Percentiles rank a stretch among this genome's conserved stretches.
These are phyloP conservation scores for Plecotus auritus DNA, from an alignment of 2,113 vertebrate species.

Conservation along the genomic window DNA sequence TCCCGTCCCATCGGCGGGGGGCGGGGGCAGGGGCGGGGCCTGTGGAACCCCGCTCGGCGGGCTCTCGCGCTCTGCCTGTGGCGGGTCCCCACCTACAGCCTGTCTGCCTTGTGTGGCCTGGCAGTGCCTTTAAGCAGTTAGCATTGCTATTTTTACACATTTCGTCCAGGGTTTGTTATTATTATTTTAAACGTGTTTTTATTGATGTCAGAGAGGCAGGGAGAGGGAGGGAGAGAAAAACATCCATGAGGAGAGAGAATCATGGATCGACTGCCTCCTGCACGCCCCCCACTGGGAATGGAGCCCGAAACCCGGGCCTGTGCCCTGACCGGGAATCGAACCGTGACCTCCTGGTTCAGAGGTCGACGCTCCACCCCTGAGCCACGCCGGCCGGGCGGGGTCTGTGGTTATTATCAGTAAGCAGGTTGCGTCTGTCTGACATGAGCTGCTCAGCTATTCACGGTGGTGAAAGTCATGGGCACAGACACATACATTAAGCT, in stretches of 20 bases:
- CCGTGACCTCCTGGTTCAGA: no score
- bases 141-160: rapidly evolving
- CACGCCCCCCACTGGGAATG: no score
- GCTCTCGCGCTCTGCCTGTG: no score
- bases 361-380: no score
- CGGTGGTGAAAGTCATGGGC: rapidly evolving
- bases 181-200: no score
- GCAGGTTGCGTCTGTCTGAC: rapidly evolving
- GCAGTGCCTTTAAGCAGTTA: background rate
- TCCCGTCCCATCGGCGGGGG: background rate
- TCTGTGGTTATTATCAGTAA: background rate
- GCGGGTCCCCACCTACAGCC: background rate
- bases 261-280: no score
- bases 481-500: background rate
- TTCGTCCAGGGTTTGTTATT: background rate
- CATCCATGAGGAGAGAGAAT: no score
- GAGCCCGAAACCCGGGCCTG: no score
- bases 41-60: rapidly evolving
- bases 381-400: background rate
- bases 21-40: rapidly evolving
- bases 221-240: no score
- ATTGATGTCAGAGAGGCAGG: no score
- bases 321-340: no score
- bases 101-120: background rate
- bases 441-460: background rate